phyloP scores from a whole-genome alignment of 2,888 invertebrate genomes.

The Callimorpha dominula region DNA sequence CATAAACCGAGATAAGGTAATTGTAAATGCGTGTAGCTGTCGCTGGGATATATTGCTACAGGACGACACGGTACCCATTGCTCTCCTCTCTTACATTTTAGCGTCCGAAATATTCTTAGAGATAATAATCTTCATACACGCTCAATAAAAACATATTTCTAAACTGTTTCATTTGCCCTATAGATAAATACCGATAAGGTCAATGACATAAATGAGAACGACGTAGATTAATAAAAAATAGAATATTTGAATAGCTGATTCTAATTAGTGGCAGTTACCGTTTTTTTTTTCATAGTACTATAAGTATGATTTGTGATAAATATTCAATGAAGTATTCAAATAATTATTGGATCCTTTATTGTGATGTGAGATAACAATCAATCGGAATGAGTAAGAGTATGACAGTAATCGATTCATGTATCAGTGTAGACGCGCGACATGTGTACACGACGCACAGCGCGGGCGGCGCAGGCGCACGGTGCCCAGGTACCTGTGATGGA shows the following conservation, averaged over 20 bases:
- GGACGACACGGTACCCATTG: conserved; percentile 39
- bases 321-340: conserved; percentile 37
- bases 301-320: conserved; percentile 27
- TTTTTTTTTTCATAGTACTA: conserved; percentile 34
- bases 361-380: conserved; percentile 53
- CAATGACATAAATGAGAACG: conserved; percentile 50
- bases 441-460: conserved; percentile 47
- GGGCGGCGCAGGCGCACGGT: conserved; percentile 54
- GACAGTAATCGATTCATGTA: conserved; percentile 54
- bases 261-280: conserved; percentile 51
- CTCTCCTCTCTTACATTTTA: conserved; percentile 16
- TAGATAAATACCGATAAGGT: conserved; percentile 43
- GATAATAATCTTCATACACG: neutral
- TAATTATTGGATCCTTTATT: conserved; percentile 39
- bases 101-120: conserved; percentile 27
- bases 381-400: conserved; percentile 39
- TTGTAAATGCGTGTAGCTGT: conserved; percentile 84
- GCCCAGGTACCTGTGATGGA: conserved; percentile 80
- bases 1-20: conserved; percentile 78
- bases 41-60: conserved; percentile 73
- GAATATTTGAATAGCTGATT: conserved; percentile 50
- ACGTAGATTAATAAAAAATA: conserved; percentile 42
- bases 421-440: conserved; percentile 58
- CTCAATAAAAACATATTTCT: conserved; percentile 12
- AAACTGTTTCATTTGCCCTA: conserved; percentile 33